A percentile compares a stretch with the other conserved stretches of the same genome.
Conservation (phyloP, 2,113 vertebrate species). For the Periophthalmodon schlosseri region DNA sequence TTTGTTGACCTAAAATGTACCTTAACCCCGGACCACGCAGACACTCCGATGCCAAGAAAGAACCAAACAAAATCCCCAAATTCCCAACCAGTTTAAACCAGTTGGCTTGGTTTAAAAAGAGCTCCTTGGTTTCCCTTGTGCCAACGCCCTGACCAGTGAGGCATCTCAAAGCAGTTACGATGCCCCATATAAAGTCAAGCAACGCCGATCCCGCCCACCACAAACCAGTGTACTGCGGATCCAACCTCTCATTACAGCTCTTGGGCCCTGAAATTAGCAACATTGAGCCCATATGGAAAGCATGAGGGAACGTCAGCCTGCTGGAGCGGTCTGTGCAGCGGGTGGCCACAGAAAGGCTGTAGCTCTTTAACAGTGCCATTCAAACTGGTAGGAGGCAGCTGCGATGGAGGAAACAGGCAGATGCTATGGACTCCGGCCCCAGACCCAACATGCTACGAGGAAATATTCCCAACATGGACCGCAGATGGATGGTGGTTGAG, state of each 20-base stretch:
- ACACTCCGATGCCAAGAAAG: constrained; percentile 13
- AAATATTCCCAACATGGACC: constrained; percentile 45
- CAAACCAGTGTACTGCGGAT: constrained; percentile 69
- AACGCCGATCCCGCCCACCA: constrained; percentile 72
- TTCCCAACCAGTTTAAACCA: constrained; percentile 60
- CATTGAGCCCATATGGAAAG: constrained; percentile 71
- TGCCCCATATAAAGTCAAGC: constrained; percentile 67
- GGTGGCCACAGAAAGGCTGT: constrained; percentile 67
- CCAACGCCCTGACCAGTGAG: constrained; percentile 70
- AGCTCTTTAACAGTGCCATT: constrained; percentile 64
- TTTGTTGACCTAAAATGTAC: constrained; percentile 13
- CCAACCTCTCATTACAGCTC: constrained; percentile 78
- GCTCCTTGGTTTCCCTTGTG: constrained; percentile 51
- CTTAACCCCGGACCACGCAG: constrained; percentile 12
- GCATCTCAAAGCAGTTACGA: constrained; percentile 61
- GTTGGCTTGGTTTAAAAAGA: constrained; percentile 55
- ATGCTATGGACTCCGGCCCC: constrained; percentile 57
- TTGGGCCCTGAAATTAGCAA: constrained; percentile 72
- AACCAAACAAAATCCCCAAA: not conserved
- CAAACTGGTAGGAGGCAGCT: constrained; percentile 49
- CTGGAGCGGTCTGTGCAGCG: constrained; percentile 64
- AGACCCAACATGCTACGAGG: constrained; percentile 39
- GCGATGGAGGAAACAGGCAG: constrained; percentile 53
- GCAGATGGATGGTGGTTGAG: constrained; percentile 17
- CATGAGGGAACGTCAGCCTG: constrained; percentile 69